phyloP scores from a whole-genome alignment of 2,797 vertebrate species.

The Takifugu ocellatus region DNA sequence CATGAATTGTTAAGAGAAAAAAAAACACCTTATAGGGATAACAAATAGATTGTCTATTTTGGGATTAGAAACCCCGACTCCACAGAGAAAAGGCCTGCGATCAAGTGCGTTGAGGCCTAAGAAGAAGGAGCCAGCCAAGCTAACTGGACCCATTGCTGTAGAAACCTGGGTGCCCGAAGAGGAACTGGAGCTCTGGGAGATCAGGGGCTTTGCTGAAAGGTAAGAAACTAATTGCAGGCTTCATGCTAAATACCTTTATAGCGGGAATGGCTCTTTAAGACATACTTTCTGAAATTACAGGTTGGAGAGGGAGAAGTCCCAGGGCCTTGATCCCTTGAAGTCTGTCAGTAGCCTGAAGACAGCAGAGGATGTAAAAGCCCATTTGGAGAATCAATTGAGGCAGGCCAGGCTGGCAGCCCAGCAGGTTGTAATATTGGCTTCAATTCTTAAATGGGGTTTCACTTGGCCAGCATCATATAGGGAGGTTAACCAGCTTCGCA shows the following conservation, averaged over 20 bases:
- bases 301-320: slow-evolving; percentile 94
- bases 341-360: slow-evolving; percentile 81
- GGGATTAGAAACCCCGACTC: slow-evolving; percentile 89
- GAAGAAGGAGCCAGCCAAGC: slow-evolving; percentile 92
- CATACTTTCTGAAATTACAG: slow-evolving; percentile 60
- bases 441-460: not conserved
- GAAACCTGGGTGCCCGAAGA: slow-evolving; percentile 96
- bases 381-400: slow-evolving; percentile 87
- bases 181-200: slow-evolving; percentile 97
- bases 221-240: slow-evolving; percentile 41
- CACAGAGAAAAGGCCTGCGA: slow-evolving; percentile 95
- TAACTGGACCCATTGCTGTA: slow-evolving; percentile 89
- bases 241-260: not conserved
- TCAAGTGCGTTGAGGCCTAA: slow-evolving; percentile 95
- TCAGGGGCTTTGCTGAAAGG: slow-evolving; percentile 96
- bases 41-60: not conserved
- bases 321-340: slow-evolving; percentile 89
- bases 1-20: not conserved
- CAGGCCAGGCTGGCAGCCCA: slow-evolving; percentile 87
- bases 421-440: slow-evolving; percentile 75
- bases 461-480: not conserved
- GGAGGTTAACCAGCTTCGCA: not conserved
- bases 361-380: slow-evolving; percentile 85
- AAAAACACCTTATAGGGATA: not conserved
- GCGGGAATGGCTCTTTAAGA: not conserved